Base-by-base conservation (phyloP, 1,140 invertebrate species). In the Telenomus remus region DNA sequence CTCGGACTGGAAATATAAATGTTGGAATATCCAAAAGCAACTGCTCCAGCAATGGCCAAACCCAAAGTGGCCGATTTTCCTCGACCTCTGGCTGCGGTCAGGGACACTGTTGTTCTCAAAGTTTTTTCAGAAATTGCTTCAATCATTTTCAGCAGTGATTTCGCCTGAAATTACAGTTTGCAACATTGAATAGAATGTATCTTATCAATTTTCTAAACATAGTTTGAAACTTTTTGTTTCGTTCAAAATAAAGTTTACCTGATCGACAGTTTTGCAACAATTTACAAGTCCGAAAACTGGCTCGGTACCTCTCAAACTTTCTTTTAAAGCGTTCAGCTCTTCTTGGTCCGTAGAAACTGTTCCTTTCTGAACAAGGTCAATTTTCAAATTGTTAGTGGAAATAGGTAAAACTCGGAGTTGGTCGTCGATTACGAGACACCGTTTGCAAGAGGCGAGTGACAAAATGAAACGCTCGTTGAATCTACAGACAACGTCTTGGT, bases 31-130 rank as follows among this genome's bases (percentile, higher is more conserved):
- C 96, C 95, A 83, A 94, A 94, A 0, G 94, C 92, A 54, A 97
- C 89, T 11, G 94, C 94, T 1, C 92, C 94, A 12, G 95, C 94
- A 27, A 99, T 94, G 1, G 97, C 92, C 47, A 99, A 89, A 4
- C 98, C 98, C n/a, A 99, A 88, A 9, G 98, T 96, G 9, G 98
- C 98, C 1, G 98, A 99, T 89, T 99, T 99, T 71, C 98, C 98
- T 69, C 98, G 90, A 13, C 98, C 98, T 90, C 98, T 91, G 2
- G 97, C 94, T 14, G 98, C 98, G 1, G 98, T 99, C 68, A 99
- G 88, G 0, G 96, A 96, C 43, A 99, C 95, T 0, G 97, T 99
- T 13, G 95, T 94, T 63, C 94, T 91, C 33, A 95, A 87, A 16
- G 92, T 93, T 89, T 98, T 99, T 72, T 99, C 97, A 15, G 97